phyloP scores from a whole-genome alignment of 2,797 vertebrate species.

The Chelonia mydas region DNA sequence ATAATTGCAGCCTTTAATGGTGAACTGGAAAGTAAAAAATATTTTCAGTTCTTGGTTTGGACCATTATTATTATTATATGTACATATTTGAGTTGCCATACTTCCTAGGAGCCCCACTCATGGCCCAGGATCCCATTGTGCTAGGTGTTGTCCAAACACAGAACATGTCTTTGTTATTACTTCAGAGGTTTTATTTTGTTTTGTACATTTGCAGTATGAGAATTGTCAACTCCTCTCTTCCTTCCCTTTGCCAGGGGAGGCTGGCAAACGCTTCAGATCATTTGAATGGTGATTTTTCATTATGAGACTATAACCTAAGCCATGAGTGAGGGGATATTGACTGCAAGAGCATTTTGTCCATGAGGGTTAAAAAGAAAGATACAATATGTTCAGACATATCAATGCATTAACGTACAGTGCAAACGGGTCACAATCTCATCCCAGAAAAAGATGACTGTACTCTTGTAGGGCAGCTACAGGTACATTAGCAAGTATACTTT shows the following conservation, averaged over 20 bases:
- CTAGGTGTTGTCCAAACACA: fast-evolving
- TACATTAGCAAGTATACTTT: neutral
- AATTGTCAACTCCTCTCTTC: neutral
- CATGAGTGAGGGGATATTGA: neutral
- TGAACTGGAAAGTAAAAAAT: neutral
- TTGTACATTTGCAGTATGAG: neutral
- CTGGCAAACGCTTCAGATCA: neutral
- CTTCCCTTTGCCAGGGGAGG: neutral
- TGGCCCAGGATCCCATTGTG: neutral
- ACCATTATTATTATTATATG: neutral
- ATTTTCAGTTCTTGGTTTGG: neutral
- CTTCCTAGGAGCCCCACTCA: neutral
- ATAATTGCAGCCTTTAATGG: neutral
- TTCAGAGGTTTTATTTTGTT: neutral
- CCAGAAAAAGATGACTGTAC: neutral
- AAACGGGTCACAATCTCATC: neutral
- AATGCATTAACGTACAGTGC: neutral
- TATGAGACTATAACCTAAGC: neutral
- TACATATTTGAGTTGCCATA: neutral
- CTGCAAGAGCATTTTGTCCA: neutral
- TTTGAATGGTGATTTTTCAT: neutral
- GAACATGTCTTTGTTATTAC: neutral
- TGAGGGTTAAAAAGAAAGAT: neutral
- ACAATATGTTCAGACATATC: neutral
- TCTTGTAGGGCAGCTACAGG: neutral